Base-by-base conservation (phyloP, 1,140 invertebrate genomes). In the Drosophila sproati region DNA sequence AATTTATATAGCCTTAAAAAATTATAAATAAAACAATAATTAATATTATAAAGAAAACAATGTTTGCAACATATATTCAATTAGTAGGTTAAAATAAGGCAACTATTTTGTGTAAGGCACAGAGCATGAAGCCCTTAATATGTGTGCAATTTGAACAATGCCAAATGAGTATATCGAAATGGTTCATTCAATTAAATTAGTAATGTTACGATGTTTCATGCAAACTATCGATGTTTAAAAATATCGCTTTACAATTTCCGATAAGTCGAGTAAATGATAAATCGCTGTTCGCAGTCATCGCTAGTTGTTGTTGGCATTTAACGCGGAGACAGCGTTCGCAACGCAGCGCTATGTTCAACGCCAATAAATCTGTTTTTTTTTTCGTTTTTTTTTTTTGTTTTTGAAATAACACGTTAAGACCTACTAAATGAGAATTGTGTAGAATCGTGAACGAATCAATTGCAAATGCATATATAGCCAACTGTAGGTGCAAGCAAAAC, bases 321-420 rank as follows among this genome's bases (percentile, higher is more conserved):
- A 68, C 50, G 71, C 64, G 50, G 59, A 73, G 64, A 73, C 64
- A 68, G 63, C 64, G 71, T 73, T 73, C 64, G 50, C 34, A 69
- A 55, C 71, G 48, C 56, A 73, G 71, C 64, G 71, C 56, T 64
- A 73, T 73, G 71, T 73, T 68, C n/a, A 47, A 68, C 71, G 71
- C 71, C 39, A 48, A 41, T 12, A 37, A 60, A 68, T 68, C 51
- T 34, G 43, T 69, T 39, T 34, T 59, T 73, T 45, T 54, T 50
- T 70, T 50, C 43, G 35, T 45, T 54, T 67, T 66, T 64, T 72
- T 66, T 47, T 70, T 52, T 52, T 62, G 50, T 70, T 71, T 71
- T 64, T 70, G 52, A 71, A 71, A 63, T 71, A 52, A 63, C 54
- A 71, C 67, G 73, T 75, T 74, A 71, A 75, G 59, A 57, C 28